phyloP scores from a whole-genome alignment of 2,888 invertebrate genomes.

The Pinctada fucata region DNA sequence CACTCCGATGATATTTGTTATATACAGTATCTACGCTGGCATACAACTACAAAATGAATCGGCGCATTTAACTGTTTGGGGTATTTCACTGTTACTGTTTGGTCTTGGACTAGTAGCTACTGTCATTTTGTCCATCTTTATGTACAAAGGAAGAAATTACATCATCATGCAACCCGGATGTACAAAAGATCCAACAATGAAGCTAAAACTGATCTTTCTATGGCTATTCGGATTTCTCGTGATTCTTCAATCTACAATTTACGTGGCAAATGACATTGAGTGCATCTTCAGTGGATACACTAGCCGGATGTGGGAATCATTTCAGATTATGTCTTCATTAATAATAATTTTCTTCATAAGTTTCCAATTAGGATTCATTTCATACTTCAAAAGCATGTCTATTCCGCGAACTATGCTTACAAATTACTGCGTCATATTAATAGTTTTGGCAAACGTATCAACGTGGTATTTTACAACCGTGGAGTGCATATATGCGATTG shows the following conservation, averaged over 20 bases:
- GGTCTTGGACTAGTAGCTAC: not conserved
- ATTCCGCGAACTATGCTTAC: no score
- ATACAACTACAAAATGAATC: not conserved
- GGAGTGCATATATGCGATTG: no score
- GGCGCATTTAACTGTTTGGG: not conserved
- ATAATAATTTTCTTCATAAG: no score
- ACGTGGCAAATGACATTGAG: not conserved
- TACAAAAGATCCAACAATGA: not conserved
- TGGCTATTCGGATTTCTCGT: not conserved
- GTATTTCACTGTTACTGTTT: not conserved
- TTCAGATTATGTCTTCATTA: no score
- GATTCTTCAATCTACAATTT: not conserved
- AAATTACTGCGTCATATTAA: no score
- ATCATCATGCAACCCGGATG: no score
- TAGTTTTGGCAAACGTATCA: no score
- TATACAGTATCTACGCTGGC: not conserved
- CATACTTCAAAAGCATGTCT: no score
- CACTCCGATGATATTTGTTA: not conserved
- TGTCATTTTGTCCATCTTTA: not conserved
- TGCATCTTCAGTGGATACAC: not conserved
- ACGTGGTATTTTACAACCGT: no score
- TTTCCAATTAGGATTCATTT: no score
- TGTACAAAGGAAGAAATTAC: not conserved
- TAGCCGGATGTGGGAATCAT: no score
- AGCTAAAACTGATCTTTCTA: not conserved